Evolutionary conservation across 2,797 vertebrate species (phyloP), one percentile per base, ranked within the genome.

Genomic region (Eulemur rubriventer): DNA sequence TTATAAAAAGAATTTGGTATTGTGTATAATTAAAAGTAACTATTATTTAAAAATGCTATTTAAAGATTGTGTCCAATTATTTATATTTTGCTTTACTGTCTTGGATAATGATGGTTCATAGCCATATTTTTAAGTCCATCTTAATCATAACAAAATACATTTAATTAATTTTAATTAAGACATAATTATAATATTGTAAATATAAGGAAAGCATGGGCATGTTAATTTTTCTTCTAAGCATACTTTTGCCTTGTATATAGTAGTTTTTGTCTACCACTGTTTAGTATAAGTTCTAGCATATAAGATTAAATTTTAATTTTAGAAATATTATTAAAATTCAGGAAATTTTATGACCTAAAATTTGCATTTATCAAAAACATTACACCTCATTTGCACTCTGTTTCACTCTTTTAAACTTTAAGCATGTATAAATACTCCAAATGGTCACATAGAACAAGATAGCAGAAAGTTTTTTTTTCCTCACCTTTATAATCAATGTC

Each of bases 61-160:
- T 85, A 30, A 89, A 65, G 72, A 67, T 43, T 59, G 0, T 57
- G 20, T 84, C 38, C 18, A 2, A 81, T 65, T 90, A 75, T 43
- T 83, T 86, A 78, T 22, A 89, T 65, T 72, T 75, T 81, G 9
- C 41, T 86, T 92, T 59, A 59, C 16, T 82, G 20, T 65, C 61
- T 96, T 98, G n/a, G 28, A 75, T 82, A 96, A 97, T 94, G 93
- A 97, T 83, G 97, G 6, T 73, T 96, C 41, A 95, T 59, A 91
- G 72, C 12, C 96, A 20, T 55, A 94, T 96, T 95, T 95, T 94
- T 72, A 97, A 97, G 30, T 33, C 10, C 5, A 91, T 38, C 57
- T 94, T 96, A 96, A 82, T 33, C 1, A 13, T 0, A 96, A 22
- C 5, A 20, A 94, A 98, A 97, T 95, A 30, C 79, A 96, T 96